Percentiles rank a stretch among this genome's conserved stretches.
Evolutionary conservation across 2,797 vertebrate genomes (phyloP).

Genomic region (Notoglanidium macrostoma): DNA sequence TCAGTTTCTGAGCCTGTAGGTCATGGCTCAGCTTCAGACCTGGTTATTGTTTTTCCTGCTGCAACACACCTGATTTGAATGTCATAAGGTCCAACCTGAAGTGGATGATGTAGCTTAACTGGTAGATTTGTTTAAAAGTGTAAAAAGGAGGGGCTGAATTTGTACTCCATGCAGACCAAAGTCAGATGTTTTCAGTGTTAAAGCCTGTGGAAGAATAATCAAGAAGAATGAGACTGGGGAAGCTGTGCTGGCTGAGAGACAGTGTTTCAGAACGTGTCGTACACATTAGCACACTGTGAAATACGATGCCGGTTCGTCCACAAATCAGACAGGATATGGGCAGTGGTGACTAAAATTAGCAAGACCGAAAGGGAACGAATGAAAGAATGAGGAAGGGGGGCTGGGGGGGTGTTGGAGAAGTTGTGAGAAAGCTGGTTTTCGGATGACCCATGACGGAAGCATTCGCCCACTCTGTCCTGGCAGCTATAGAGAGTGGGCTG

Average conservation of each 20-base stretch:
- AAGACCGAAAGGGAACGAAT: slow-evolving; percentile 17
- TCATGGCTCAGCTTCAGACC: not conserved
- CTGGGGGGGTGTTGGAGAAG: slow-evolving; percentile 8
- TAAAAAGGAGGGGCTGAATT: too few relatives aligned
- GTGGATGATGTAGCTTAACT: not conserved
- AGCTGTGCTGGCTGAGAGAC: not conserved
- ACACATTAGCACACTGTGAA: not conserved
- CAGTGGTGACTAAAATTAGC: slow-evolving; percentile 45
- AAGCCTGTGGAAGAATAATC: not conserved
- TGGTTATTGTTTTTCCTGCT: not conserved
- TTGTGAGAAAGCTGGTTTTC: slow-evolving; percentile 42
- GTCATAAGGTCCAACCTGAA: not conserved
- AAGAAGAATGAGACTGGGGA: not conserved
- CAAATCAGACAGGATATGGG: slow-evolving; percentile 31
- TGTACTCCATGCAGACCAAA: too few relatives aligned
- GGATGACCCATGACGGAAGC: slow-evolving; percentile 52
- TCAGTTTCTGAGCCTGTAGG: not conserved
- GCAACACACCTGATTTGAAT: not conserved
- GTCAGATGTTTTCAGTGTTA: not conserved
- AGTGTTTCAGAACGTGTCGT: not conserved
- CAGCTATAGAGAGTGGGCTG: slow-evolving; percentile 47
- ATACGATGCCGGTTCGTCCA: slow-evolving; percentile 13
- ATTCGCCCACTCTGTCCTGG: slow-evolving; percentile 48
- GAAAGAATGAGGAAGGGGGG: slow-evolving; percentile 11
- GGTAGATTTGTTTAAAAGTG: not conserved